Base-by-base conservation (phyloP, 2,888 invertebrate genomes). In the Arrhopalites spinosus region DNA sequence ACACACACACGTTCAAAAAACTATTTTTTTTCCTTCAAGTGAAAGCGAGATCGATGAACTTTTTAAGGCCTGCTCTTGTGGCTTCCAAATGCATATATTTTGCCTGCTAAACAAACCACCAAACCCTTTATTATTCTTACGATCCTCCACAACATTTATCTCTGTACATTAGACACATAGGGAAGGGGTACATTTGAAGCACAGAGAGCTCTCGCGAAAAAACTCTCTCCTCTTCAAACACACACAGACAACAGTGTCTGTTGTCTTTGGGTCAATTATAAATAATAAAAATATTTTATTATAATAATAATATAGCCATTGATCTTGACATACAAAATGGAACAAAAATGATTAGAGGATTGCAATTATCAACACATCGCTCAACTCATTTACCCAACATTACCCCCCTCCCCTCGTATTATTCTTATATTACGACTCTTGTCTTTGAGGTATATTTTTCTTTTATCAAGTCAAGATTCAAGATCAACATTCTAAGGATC, bases 41-140 rank as follows among this genome's bases (percentile, higher is more conserved):
- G 72, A 72, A 72, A 72, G 72, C 72, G 63, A 63, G 61, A 63
- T 72, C 72, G 72, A 72, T 72, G 72, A 72, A 72, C 72, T 72
- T 63, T 72, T 63, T 20, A 3, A n/a, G n/a, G n/a, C n/a, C n/a
- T n/a, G n/a, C 3, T 15, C 20, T n/a, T 50, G 50, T 20, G 50
- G 3, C 7, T 45, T 45, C 8, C 1, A 47, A 13, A 7, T 47
- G n/a, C 47, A 47, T 47, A 47, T 47, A 47, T 2, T 56, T n/a
- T n/a, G n/a, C n/a, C n/a, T n/a, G n/a, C n/a, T n/a, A n/a, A n/a
- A n/a, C n/a, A n/a, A n/a, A n/a, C n/a, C n/a, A n/a, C n/a, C n/a
- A n/a, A n/a, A n/a, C n/a, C n/a, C n/a, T n/a, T n/a, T n/a, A n/a
- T n/a, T n/a, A n/a, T n/a, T n/a, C n/a, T n/a, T n/a, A n/a, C n/a